Percentiles rank a stretch among this genome's conserved stretches.
Evolutionary conservation across 2,888 invertebrate genomes (phyloP).

Genomic region (Eurytoma californica): DNA sequence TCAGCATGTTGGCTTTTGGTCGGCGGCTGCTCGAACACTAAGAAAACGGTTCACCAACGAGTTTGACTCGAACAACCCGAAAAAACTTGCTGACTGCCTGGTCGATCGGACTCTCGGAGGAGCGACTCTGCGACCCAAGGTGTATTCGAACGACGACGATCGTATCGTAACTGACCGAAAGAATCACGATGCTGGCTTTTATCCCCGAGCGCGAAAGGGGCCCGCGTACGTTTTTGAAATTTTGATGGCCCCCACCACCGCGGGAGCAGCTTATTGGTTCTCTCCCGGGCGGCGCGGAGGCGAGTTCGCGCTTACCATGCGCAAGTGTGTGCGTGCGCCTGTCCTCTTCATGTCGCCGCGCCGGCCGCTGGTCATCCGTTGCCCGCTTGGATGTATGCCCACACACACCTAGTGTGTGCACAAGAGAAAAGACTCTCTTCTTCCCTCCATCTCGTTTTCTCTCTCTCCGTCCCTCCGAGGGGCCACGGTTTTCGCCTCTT

Average conservation of each 20-base stretch:
- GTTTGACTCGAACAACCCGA: background rate
- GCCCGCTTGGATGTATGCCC: conserved; percentile 46
- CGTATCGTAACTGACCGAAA: conserved; percentile 75
- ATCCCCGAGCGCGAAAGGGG: conserved; percentile 75
- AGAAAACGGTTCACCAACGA: conserved; percentile 24
- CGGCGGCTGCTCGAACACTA: background rate
- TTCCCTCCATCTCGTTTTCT: conserved; percentile 38
- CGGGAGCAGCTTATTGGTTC: conserved; percentile 62
- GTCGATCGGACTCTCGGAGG: background rate
- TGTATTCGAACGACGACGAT: conserved; percentile 65
- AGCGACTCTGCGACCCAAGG: conserved; percentile 23
- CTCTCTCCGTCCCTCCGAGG: conserved; percentile 19
- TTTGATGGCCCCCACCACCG: conserved; percentile 74
- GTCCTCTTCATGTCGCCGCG: conserved; percentile 51
- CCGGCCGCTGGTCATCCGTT: conserved; percentile 46
- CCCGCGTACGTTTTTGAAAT: conserved; percentile 76
- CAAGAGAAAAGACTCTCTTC: conserved; percentile 39
- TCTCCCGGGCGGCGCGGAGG: conserved; percentile 32
- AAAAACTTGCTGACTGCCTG: background rate
- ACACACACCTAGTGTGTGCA: conserved; percentile 36
- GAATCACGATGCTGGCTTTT: conserved; percentile 75
- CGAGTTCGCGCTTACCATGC: conserved; percentile 28
- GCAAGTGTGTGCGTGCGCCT: conserved; percentile 21
- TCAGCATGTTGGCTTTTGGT: conserved; percentile 65
- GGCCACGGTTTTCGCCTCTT: conserved; percentile 31